phyloP scores from a whole-genome alignment of 2,797 vertebrate species.

The Molossus molossus region DNA sequence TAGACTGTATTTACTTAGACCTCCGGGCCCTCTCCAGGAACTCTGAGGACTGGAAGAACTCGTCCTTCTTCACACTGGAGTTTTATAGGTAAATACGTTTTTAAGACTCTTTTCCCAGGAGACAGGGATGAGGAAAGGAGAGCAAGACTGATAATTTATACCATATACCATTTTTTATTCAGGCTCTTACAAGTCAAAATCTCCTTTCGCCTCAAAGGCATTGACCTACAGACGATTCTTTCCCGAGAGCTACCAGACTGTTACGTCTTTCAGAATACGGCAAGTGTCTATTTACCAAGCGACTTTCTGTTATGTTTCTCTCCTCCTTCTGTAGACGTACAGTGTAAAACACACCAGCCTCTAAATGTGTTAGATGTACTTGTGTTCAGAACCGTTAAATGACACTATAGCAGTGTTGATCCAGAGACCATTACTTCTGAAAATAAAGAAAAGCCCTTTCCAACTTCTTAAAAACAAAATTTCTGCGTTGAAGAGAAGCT shows the following conservation, averaged over 20 bases:
- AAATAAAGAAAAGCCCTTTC: not conserved
- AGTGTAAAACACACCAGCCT: not conserved
- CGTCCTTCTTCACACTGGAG: slow-evolving; percentile 91
- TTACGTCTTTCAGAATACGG: slow-evolving; percentile 94
- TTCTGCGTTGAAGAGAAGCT: slow-evolving; percentile 21
- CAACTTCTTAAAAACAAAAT: not conserved
- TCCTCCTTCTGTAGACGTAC: not conserved
- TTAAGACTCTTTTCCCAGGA: slow-evolving; percentile 17
- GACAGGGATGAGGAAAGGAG: not conserved
- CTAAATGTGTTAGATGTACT: not conserved
- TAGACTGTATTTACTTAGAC: slow-evolving; percentile 90
- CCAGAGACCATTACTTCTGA: not conserved
- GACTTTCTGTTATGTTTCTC: not conserved
- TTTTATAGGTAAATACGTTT: slow-evolving; percentile 90
- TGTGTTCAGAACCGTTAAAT: not conserved
- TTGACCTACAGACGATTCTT: slow-evolving; percentile 96
- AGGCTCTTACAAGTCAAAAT: slow-evolving; percentile 95
- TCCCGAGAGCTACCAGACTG: slow-evolving; percentile 96
- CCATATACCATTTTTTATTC: slow-evolving; percentile 34
- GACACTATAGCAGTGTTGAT: not conserved
- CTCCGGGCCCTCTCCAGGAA: slow-evolving; percentile 78
- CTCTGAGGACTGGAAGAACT: slow-evolving; percentile 86
- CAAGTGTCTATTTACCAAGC: slow-evolving; percentile 84
- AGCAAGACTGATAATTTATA: not conserved
- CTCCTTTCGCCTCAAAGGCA: slow-evolving; percentile 95